These are phyloP conservation scores for Uromys caudimaculatus DNA, from an alignment of 2,797 vertebrate species.

Conservation along the genomic window DNA sequence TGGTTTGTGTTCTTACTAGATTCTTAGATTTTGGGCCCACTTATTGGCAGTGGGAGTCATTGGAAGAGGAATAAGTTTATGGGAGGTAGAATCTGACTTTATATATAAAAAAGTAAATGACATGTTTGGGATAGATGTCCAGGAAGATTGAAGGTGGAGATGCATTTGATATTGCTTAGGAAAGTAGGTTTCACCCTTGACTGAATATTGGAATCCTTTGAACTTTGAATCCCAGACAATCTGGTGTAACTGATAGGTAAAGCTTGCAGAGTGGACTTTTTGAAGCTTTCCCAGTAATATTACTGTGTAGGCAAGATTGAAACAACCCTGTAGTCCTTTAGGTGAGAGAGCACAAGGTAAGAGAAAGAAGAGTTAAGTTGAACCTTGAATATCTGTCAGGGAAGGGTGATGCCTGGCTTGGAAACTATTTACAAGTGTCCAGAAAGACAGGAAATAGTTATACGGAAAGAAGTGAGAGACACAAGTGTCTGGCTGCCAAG, in stretches of 20 bases:
- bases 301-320: not conserved
- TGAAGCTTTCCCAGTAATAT: not conserved
- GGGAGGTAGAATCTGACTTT: not conserved
- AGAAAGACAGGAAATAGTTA: not conserved
- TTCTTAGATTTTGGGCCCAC: not conserved
- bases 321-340: not conserved
- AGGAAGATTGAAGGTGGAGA: not conserved
- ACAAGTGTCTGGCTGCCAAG: not conserved
- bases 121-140: not conserved
- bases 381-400: not conserved
- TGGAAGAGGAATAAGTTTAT: not conserved
- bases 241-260: not conserved
- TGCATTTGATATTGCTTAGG: not conserved
- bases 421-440: not conserved
- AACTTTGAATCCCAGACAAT: not conserved
- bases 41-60: not conserved
- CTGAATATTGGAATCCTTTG: not conserved
- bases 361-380: not conserved
- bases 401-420: not conserved
- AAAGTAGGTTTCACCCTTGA: not conserved
- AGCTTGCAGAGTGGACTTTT: not conserved
- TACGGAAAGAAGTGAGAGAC: not conserved
- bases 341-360: not conserved
- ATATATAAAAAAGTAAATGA: not conserved
- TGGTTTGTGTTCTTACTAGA: not conserved